phyloP scores from a whole-genome alignment of 2,797 vertebrate species.

The Typhlichthys eigenmanni region DNA sequence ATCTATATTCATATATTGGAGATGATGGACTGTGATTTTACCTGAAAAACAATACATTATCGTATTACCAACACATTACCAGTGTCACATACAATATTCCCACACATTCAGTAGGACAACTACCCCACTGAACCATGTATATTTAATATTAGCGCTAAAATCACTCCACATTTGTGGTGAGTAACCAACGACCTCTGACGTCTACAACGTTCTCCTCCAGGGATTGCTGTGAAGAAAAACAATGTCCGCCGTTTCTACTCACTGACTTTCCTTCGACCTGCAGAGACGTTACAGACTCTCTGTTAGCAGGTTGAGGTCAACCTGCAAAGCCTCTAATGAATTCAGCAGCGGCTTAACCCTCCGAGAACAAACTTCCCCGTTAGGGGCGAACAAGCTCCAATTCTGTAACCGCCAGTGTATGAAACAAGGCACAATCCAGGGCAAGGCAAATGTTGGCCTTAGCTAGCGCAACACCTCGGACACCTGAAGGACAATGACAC shows the following conservation, averaged over 20 bases:
- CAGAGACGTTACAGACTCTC: conserved; percentile 12
- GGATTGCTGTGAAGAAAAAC: not conserved
- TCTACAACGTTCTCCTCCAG: too few relatives aligned
- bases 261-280: conserved; percentile 17
- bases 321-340: conserved; percentile 44
- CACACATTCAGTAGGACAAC: too few relatives aligned
- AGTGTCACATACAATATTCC: too few relatives aligned
- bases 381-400: conserved; percentile 30
- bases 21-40: too few relatives aligned
- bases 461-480: conserved; percentile 30
- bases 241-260: not conserved
- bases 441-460: conserved; percentile 63
- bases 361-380: conserved; percentile 30
- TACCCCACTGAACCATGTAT: conserved; percentile 17
- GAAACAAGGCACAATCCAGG: conserved; percentile 56
- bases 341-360: conserved; percentile 39
- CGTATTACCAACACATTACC: too few relatives aligned
- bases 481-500: conserved; percentile 62
- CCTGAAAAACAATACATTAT: too few relatives aligned
- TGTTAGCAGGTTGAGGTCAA: conserved; percentile 12
- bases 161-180: conserved; percentile 27
- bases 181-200: not conserved
- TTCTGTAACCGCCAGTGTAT: conserved; percentile 34
- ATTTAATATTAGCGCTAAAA: conserved; percentile 32
- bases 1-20: too few relatives aligned